phyloP scores from a whole-genome alignment of 2,797 vertebrate species.

The Hylomyscus alleni region DNA sequence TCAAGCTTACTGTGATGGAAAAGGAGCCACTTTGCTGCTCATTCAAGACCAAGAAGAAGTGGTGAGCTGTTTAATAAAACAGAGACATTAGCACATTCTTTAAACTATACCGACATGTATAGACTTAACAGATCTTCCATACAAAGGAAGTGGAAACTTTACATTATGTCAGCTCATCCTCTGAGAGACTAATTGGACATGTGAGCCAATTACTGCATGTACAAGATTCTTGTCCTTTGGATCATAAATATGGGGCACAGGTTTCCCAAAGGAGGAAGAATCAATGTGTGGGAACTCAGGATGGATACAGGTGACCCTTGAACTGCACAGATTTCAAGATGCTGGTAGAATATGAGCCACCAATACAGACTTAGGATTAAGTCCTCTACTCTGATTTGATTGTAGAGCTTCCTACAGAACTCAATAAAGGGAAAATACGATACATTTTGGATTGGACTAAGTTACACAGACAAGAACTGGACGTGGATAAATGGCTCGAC shows the following conservation, averaged over 20 bases:
- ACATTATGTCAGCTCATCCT: neutral
- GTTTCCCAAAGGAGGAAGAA: neutral
- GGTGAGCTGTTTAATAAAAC: slow-evolving; percentile 61
- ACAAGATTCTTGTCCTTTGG: neutral
- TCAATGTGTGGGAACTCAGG: neutral
- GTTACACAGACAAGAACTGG: slow-evolving; percentile 35
- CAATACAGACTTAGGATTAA: neutral
- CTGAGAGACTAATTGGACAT: neutral
- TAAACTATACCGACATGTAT: too few species aligned
- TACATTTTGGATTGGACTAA: slow-evolving; percentile 49
- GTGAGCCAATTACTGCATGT: neutral
- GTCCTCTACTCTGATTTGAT: neutral
- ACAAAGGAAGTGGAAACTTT: neutral
- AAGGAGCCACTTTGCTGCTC: slow-evolving; percentile 35
- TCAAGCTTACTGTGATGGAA: neutral
- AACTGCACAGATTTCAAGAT: neutral
- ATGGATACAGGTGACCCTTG: neutral
- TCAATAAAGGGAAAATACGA: fast-evolving
- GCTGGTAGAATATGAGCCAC: neutral
- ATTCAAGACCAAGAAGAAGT: slow-evolving; percentile 61
- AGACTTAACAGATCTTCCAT: too few species aligned
- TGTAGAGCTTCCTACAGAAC: neutral
- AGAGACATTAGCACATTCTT: neutral
- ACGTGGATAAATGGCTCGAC: slow-evolving; percentile 69
- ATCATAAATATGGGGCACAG: neutral